Evolutionary conservation across 2,888 invertebrate species (phyloP).

Genomic region (Imbricaverruca yamaguchii): DNA sequence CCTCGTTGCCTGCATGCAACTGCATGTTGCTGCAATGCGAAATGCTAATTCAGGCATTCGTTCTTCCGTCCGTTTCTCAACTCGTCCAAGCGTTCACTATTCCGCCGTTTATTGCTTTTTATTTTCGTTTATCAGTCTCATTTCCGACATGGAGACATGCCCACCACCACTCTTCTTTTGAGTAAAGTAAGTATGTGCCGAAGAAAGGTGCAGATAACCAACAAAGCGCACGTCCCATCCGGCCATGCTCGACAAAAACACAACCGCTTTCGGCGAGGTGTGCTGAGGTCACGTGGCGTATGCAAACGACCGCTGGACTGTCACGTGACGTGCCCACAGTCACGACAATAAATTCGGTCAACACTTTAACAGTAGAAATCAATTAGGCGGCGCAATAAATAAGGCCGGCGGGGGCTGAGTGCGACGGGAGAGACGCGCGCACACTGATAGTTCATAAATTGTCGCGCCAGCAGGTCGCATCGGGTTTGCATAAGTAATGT

Average conservation of each 20-base stretch:
- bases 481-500: constrained; percentile 12
- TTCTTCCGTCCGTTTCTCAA: too few species aligned
- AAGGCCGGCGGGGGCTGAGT: background rate
- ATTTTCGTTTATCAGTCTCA: too few species aligned
- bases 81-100: too few species aligned
- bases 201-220: too few species aligned
- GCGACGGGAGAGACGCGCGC: background rate
- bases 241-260: background rate
- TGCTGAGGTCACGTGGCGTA: background rate
- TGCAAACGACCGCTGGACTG: background rate
- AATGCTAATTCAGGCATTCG: too few species aligned
- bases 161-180: too few species aligned
- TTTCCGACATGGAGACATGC: too few species aligned
- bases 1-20: too few species aligned
- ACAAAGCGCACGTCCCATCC: background rate
- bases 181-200: too few species aligned
- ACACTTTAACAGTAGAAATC: constrained; percentile 23
- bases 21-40: too few species aligned
- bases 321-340: background rate
- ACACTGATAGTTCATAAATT: constrained; percentile 7
- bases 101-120: too few species aligned
- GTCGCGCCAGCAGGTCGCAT: background rate
- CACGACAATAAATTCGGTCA: constrained; percentile 8
- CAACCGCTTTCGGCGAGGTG: background rate
- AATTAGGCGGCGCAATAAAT: constrained; percentile 22